Conservation (phyloP, 2,797 vertebrate genomes). For the Enoplosus armatus region DNA sequence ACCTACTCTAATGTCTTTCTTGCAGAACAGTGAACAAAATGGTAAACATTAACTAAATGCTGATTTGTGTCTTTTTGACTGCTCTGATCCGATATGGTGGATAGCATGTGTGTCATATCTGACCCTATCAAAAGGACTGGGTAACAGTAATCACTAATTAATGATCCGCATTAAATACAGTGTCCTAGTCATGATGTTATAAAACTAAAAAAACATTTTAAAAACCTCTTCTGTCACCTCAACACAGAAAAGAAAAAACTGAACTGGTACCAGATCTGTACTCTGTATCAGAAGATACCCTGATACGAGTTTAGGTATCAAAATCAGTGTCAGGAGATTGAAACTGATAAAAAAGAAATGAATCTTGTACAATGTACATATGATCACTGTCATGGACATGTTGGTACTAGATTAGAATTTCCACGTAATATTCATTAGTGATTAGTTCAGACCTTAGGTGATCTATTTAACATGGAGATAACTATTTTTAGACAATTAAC, state of each 20-base stretch:
- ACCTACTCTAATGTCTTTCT: neutral
- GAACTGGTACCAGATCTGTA: neutral
- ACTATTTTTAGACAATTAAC: constrained; percentile 84
- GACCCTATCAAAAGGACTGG: neutral
- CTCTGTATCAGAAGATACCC: neutral
- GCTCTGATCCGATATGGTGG: neutral
- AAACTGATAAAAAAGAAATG: constrained; percentile 16
- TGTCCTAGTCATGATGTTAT: neutral
- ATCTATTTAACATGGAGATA: constrained; percentile 68
- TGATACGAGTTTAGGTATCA: neutral
- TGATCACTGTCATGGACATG: constrained; percentile 21
- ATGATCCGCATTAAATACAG: neutral
- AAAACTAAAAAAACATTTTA: neutral
- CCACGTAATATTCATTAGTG: constrained; percentile 54
- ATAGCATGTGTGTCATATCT: neutral
- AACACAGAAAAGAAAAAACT: neutral
- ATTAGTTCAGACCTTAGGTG: constrained; percentile 70
- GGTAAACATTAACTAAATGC: neutral
- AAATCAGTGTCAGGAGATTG: constrained; percentile 1
- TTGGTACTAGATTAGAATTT: constrained; percentile 47
- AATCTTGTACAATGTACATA: constrained; percentile 3
- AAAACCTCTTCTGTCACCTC: neutral
- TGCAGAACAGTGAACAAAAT: neutral
- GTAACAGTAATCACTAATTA: too few species aligned
- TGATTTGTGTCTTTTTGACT: neutral